Percentiles rank a stretch among this genome's conserved stretches.
Conservation (phyloP, 35 echinoderm and acorn worm genomes). For the Apostichopus californicus region DNA sequence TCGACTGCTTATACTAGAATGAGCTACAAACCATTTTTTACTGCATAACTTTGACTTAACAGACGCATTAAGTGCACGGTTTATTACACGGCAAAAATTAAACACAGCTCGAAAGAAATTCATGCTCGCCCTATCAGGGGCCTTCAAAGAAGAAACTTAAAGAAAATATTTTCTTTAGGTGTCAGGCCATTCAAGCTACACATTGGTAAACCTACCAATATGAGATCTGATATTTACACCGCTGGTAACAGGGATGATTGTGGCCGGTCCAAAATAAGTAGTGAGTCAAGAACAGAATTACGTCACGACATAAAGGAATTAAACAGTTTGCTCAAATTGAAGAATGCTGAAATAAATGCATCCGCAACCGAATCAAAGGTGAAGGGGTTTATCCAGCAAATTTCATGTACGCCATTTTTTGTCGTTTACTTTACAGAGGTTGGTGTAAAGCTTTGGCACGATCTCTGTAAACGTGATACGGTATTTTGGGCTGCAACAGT, state of each 20-base stretch:
- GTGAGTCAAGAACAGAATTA: slow-evolving; percentile 16
- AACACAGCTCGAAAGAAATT: no score
- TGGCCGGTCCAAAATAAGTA: slow-evolving; percentile 22
- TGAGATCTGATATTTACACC: neutral
- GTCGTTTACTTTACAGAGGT: slow-evolving; percentile 32
- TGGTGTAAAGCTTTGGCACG: slow-evolving; percentile 35
- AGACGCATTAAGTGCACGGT: no score
- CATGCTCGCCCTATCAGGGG: no score
- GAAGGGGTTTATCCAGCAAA: slow-evolving; percentile 27
- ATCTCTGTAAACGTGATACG: slow-evolving; percentile 5
- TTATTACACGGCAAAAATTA: no score
- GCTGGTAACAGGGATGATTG: slow-evolving; percentile 14
- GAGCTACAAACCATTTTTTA: no score
- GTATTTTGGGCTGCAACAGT: slow-evolving; percentile 59
- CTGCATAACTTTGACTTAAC: no score
- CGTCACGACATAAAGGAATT: slow-evolving; percentile 24
- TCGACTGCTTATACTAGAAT: no score
- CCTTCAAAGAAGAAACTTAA: no score
- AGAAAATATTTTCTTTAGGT: no score
- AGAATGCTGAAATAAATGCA: neutral
- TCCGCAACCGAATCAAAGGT: neutral
- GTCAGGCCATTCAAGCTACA: slow-evolving; percentile 10
- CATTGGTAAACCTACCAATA: neutral
- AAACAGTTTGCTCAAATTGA: neutral
- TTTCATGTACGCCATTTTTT: neutral